Evolutionary conservation across 2,888 invertebrate genomes (phyloP).

Genomic region (Automeris io): DNA sequence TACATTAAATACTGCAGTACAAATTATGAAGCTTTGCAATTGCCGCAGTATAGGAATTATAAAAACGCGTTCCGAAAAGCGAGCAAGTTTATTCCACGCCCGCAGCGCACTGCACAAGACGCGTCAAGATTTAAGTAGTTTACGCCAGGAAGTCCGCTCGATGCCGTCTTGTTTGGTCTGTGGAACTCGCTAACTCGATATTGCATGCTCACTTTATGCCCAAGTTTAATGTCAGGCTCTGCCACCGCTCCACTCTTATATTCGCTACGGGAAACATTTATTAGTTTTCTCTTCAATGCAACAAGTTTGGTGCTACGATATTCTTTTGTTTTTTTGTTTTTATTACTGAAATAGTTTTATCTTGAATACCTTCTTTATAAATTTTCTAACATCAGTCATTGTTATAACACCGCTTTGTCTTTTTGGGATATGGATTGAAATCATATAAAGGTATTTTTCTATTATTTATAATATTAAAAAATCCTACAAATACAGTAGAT

Average conservation of each 20-base stretch:
- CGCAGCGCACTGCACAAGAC: conserved; percentile 33
- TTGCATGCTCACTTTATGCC: conserved; percentile 68
- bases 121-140: conserved; percentile 72
- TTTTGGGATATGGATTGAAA: too few species aligned
- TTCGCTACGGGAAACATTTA: conserved; percentile 55
- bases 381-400: too few species aligned
- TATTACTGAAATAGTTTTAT: too few species aligned
- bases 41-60: too few species aligned
- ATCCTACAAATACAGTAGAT: too few species aligned
- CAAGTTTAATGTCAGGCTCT: conserved; percentile 56
- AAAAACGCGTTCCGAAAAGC: too few species aligned
- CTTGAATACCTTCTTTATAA: too few species aligned
- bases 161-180: conserved; percentile 53
- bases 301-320: conserved; percentile 52
- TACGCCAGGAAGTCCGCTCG: conserved; percentile 51
- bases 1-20: too few species aligned
- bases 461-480: too few species aligned
- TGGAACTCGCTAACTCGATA: conserved; percentile 65
- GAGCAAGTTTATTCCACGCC: conserved; percentile 32
- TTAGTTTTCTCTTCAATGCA: conserved; percentile 50
- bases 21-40: too few species aligned
- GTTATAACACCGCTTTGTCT: too few species aligned
- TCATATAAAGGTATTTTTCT: too few species aligned
- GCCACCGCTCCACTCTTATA: conserved; percentile 35
- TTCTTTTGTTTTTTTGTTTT: conserved; percentile 33